Evolutionary conservation across 1,140 invertebrate species (phyloP).

Genomic region (Camponotus vicinus): DNA sequence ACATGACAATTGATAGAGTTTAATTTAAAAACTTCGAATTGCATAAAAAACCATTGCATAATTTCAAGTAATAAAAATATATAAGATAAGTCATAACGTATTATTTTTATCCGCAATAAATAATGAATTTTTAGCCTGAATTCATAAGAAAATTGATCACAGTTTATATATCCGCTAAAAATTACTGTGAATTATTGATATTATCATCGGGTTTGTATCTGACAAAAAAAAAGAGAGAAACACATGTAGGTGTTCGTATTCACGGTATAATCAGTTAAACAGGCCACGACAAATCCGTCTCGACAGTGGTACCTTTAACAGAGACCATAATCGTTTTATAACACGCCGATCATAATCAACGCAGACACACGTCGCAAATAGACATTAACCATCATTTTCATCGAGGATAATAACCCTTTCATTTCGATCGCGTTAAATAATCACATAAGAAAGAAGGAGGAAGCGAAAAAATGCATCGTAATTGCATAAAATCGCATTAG

Average conservation of each 20-base stretch:
- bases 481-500: slow-evolving; percentile 16
- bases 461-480: neutral
- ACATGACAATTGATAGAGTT: neutral
- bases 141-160: neutral
- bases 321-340: slow-evolving; percentile 29
- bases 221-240: neutral
- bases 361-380: slow-evolving; percentile 19
- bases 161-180: neutral
- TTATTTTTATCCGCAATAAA: neutral
- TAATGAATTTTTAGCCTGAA: neutral
- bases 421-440: neutral
- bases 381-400: slow-evolving; percentile 26
- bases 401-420: slow-evolving; percentile 4
- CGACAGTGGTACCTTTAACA: slow-evolving; percentile 8
- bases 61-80: too few species aligned
- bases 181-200: neutral
- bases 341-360: slow-evolving; percentile 31
- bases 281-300: slow-evolving; percentile 35
- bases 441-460: neutral
- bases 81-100: too few species aligned
- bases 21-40: too few species aligned
- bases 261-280: slow-evolving; percentile 34
- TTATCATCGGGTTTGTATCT: neutral
- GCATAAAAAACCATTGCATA: too few species aligned
- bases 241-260: slow-evolving; percentile 24